Conservation (phyloP, 2,113 vertebrate genomes). For the Ptychochromis oligacanthus region DNA sequence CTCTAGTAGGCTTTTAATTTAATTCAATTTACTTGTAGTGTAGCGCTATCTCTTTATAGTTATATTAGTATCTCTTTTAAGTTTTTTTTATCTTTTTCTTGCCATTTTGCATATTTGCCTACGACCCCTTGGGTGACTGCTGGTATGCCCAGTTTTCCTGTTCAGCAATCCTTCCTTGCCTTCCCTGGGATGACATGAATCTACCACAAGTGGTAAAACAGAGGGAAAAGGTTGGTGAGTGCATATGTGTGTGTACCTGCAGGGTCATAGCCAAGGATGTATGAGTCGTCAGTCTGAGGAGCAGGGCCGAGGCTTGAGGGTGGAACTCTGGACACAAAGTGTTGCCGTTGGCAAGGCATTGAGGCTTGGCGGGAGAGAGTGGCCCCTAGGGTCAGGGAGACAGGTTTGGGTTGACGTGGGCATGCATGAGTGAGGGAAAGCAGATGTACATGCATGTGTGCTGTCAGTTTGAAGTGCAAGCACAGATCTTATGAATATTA, state of each 20-base stretch:
- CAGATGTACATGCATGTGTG: slow-evolving; percentile 17
- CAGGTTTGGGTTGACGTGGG: slow-evolving; percentile 25
- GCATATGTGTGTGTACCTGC: slow-evolving; percentile 46
- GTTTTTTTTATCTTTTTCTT: not conserved
- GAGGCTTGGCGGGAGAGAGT: slow-evolving; percentile 81
- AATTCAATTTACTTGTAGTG: no score
- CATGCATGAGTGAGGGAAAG: slow-evolving; percentile 50
- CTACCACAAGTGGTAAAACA: not conserved
- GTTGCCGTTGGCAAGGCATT: slow-evolving; percentile 77
- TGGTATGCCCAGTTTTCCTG: no score
- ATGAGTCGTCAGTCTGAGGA: slow-evolving; percentile 80
- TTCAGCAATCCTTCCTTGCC: not conserved
- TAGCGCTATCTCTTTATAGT: not conserved
- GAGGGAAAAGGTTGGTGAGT: not conserved
- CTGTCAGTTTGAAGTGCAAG: not conserved
- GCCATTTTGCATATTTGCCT: not conserved
- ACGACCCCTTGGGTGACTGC: no score
- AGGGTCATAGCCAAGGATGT: slow-evolving; percentile 67
- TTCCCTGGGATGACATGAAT: not conserved
- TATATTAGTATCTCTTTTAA: not conserved
- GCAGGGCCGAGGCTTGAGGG: slow-evolving; percentile 44
- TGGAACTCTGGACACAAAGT: slow-evolving; percentile 77
- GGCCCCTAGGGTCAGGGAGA: slow-evolving; percentile 82
- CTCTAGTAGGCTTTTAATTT: no score
- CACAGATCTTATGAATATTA: not conserved